phyloP scores from a whole-genome alignment of 2,888 invertebrate genomes.

The Crossocerus cetratus region DNA sequence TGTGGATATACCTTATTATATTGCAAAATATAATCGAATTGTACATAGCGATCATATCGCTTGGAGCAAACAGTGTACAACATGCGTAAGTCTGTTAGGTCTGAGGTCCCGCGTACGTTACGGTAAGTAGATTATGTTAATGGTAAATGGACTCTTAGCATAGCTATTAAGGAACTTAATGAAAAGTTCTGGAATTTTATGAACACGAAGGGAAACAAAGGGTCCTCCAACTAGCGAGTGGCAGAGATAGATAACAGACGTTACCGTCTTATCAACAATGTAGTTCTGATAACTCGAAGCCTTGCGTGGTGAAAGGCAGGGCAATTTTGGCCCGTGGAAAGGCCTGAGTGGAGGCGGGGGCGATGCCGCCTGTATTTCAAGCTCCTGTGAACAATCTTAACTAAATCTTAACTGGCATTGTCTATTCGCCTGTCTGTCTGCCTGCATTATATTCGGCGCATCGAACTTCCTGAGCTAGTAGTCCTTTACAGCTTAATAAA shows the following conservation, averaged over 20 bases:
- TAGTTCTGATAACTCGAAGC: slow-evolving; percentile 74
- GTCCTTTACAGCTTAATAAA: slow-evolving; percentile 6
- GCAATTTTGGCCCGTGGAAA: slow-evolving; percentile 75
- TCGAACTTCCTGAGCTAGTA: slow-evolving; percentile 32
- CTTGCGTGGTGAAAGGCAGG: slow-evolving; percentile 74
- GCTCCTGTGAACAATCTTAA: slow-evolving; percentile 75
- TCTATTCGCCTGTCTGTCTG: slow-evolving; percentile 58
- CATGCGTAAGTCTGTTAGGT: slow-evolving; percentile 65
- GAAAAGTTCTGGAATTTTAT: slow-evolving; percentile 41
- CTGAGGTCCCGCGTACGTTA: slow-evolving; percentile 58
- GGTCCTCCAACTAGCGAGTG: slow-evolving; percentile 61
- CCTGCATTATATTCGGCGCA: slow-evolving; percentile 54
- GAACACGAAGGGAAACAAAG: slow-evolving; percentile 47
- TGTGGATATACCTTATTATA: slow-evolving; percentile 19
- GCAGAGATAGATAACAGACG: slow-evolving; percentile 70
- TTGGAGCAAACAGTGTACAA: slow-evolving; percentile 44
- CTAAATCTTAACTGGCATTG: slow-evolving; percentile 64
- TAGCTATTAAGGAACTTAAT: slow-evolving; percentile 55
- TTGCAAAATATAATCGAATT: slow-evolving; percentile 21
- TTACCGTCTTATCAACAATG: slow-evolving; percentile 76
- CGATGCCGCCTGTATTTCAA: slow-evolving; percentile 72
- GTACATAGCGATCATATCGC: slow-evolving; percentile 22
- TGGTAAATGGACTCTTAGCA: slow-evolving; percentile 45
- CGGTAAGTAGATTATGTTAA: slow-evolving; percentile 54
- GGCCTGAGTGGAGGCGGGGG: slow-evolving; percentile 73